Conservation (phyloP, 1,140 invertebrate genomes). For the Drosophila guanche region DNA sequence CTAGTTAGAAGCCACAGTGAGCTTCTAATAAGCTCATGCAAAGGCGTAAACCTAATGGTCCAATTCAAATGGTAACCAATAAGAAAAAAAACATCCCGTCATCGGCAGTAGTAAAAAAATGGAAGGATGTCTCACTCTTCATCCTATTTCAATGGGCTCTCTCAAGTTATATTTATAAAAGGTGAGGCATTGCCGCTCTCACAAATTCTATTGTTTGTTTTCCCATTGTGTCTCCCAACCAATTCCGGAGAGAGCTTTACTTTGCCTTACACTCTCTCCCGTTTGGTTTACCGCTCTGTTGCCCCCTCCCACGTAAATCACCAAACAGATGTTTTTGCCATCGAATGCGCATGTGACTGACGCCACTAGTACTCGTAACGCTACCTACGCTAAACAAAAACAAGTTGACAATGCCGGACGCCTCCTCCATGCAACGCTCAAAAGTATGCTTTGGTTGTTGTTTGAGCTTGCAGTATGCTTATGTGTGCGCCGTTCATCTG, state of each 20-base stretch:
- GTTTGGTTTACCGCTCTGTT: constrained; percentile 10
- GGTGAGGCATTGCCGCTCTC: too few relatives aligned
- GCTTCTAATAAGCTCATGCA: neutral
- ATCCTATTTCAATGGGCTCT: too few relatives aligned
- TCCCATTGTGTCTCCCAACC: too few relatives aligned
- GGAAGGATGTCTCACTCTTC: constrained; percentile 12
- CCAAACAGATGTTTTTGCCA: constrained; percentile 69
- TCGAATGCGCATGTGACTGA: constrained; percentile 61
- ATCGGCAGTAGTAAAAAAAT: constrained; percentile 39
- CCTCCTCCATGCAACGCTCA: constrained; percentile 30
- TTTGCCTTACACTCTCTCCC: constrained; percentile 1
- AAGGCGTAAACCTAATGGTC: constrained; percentile 20
- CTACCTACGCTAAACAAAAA: constrained; percentile 75
- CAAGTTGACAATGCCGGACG: constrained; percentile 54
- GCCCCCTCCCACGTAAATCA: constrained; percentile 56
- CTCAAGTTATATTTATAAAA: too few relatives aligned
- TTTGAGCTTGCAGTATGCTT: neutral
- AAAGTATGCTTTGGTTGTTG: constrained; percentile 59
- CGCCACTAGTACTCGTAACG: constrained; percentile 22
- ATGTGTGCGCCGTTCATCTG: neutral
- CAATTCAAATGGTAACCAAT: too few relatives aligned
- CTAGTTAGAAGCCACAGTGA: too few relatives aligned
- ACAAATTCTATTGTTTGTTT: too few relatives aligned
- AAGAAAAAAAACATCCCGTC: constrained; percentile 30
- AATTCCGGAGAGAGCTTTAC: too few relatives aligned